Evolutionary conservation across 2,113 vertebrate genomes (phyloP).

Genomic region (Sciurus niger): DNA sequence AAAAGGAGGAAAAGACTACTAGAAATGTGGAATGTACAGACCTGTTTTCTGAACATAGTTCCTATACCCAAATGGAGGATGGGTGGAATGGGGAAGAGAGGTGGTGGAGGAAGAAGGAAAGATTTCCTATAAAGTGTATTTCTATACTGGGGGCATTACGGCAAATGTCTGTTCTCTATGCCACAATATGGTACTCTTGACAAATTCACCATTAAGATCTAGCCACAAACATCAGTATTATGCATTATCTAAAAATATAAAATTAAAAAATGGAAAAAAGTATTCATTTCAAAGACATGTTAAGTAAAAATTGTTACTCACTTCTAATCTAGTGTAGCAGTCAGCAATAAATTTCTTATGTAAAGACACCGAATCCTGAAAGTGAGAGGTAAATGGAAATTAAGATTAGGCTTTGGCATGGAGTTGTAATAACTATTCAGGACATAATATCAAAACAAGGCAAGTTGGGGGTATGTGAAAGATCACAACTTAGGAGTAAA

Average conservation of each 20-base stretch:
- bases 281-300: not conserved
- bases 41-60: not conserved
- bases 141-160: not conserved
- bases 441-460: constrained; percentile 64
- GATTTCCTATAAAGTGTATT: not conserved
- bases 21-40: not conserved
- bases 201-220: not conserved
- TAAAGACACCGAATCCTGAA: constrained; percentile 97
- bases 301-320: constrained; percentile 84
- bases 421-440: not conserved
- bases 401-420: constrained; percentile 59
- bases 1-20: not conserved
- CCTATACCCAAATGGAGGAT: not conserved
- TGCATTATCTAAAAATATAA: not conserved
- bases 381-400: constrained; percentile 66
- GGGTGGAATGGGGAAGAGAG: not conserved
- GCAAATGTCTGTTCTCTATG: not conserved
- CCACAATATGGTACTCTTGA: not conserved
- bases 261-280: not conserved
- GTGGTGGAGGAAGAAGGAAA: not conserved
- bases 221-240: not conserved
- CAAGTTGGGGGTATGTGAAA: not conserved
- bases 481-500: constrained; percentile 1
- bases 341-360: constrained; percentile 99
- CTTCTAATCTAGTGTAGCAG: constrained; percentile 98